Conservation (phyloP, 2,888 invertebrate genomes). For the Nowickia ferox region DNA sequence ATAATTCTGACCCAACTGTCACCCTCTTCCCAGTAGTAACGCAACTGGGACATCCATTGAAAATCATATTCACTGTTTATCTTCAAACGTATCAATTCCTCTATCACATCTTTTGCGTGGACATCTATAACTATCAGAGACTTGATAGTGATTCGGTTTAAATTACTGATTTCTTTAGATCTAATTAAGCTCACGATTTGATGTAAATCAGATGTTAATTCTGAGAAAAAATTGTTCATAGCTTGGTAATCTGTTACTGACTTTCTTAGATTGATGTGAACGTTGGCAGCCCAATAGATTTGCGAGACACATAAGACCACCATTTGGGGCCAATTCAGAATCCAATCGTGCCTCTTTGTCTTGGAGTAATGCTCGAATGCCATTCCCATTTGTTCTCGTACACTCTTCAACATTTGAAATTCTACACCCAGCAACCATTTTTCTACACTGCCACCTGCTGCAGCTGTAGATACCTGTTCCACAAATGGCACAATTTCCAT, state of each 20-base stretch:
- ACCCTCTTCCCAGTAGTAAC: constrained; percentile 88
- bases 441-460: constrained; percentile 86
- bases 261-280: constrained; percentile 84
- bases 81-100: constrained; percentile 84
- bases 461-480: constrained; percentile 84
- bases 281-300: constrained; percentile 87
- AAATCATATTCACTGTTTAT: constrained; percentile 86
- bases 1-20: constrained; percentile 86
- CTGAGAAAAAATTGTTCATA: constrained; percentile 83
- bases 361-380: constrained; percentile 83
- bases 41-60: constrained; percentile 88
- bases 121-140: constrained; percentile 89
- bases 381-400: constrained; percentile 83
- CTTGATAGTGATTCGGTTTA: constrained; percentile 87
- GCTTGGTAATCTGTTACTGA: constrained; percentile 80
- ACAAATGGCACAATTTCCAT: constrained; percentile 85
- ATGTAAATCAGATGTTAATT: constrained; percentile 84
- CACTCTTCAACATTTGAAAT: constrained; percentile 85
- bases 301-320: constrained; percentile 86
- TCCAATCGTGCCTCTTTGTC: constrained; percentile 84
- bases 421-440: constrained; percentile 88
- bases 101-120: constrained; percentile 88
- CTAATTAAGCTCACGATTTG: constrained; percentile 86
- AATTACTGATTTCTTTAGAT: constrained; percentile 85
- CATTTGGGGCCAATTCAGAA: constrained; percentile 87